A percentile compares a stretch with the other conserved stretches of the same genome.
Conservation (phyloP, 1,140 invertebrate species). For the Nylanderia fulva region DNA sequence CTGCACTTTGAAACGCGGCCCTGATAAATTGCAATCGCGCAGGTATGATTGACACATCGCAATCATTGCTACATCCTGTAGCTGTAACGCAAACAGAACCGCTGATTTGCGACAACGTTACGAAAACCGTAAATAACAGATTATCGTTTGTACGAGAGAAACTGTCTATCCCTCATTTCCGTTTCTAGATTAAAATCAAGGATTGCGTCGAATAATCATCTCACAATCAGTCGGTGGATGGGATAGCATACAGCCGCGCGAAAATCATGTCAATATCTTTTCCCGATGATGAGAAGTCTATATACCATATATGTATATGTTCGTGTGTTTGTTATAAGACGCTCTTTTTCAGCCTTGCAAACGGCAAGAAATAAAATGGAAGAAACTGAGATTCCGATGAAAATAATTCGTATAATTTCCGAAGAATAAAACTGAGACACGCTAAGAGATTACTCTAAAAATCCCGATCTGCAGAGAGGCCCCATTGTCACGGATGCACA, state of each 20-base stretch:
- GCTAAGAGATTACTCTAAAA: conserved; percentile 13
- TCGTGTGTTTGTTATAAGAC: background rate
- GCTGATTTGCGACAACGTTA: background rate
- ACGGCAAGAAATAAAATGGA: background rate
- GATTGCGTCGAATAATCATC: background rate
- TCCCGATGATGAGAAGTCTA: background rate
- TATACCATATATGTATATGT: background rate
- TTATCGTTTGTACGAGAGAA: background rate
- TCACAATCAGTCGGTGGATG: no score
- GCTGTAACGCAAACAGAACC: background rate
- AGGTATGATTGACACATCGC: conserved; percentile 40
- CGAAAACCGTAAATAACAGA: conserved; percentile 28
- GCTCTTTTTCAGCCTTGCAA: background rate
- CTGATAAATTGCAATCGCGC: conserved; percentile 46
- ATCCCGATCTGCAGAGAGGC: conserved; percentile 19
- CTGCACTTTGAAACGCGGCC: conserved; percentile 58
- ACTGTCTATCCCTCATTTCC: background rate
- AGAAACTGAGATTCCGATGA: background rate
- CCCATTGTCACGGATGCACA: conserved; percentile 46
- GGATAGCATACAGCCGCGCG: background rate
- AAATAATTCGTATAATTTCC: background rate
- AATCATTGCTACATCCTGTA: background rate
- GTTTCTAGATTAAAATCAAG: background rate
- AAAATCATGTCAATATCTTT: background rate
- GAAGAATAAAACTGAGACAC: background rate